A percentile compares a stretch with the other conserved stretches of the same genome.
These are phyloP conservation scores for Antennarius striatus DNA, from an alignment of 2,113 vertebrate genomes.

Conservation along the genomic window DNA sequence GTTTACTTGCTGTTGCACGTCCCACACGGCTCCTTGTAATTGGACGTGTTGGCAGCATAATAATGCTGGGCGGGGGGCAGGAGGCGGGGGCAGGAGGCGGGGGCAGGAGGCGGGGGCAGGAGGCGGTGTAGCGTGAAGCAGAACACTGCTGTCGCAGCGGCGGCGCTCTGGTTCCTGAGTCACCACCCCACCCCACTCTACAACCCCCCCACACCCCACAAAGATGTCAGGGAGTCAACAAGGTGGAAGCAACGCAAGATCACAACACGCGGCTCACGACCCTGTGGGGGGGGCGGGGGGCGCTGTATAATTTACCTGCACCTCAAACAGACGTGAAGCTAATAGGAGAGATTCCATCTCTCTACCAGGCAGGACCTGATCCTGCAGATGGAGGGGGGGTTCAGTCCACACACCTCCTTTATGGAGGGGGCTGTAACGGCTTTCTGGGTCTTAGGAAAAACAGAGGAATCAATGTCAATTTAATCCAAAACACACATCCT, in stretches of 20 bases:
- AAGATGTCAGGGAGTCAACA: conserved; percentile 69
- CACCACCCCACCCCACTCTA: conserved; percentile 29
- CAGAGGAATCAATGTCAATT: conserved; percentile 72
- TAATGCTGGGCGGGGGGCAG: conserved; percentile 61
- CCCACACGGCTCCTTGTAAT: conserved; percentile 63
- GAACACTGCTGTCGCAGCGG: conserved; percentile 44
- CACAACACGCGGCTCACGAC: conserved; percentile 57
- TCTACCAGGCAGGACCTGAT: conserved; percentile 49
- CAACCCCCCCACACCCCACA: conserved; percentile 34
- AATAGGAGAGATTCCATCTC: conserved; percentile 61
- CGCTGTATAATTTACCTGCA: conserved; percentile 70
- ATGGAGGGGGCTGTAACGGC: conserved; percentile 46
- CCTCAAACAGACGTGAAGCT: conserved; percentile 38
- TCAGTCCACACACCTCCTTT: conserved; percentile 59
- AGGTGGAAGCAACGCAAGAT: conserved; percentile 72
- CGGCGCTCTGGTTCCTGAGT: conserved; percentile 50
- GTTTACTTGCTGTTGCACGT: conserved; percentile 39
- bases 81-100: conserved; percentile 59
- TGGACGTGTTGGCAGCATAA: conserved; percentile 70
- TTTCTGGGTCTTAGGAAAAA: conserved; percentile 68
- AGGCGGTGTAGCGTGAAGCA: conserved; percentile 64
- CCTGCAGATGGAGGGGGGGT: conserved; percentile 43
- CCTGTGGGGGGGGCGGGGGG: conserved; percentile 56
- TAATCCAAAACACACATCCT: conserved; percentile 79
- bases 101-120: conserved; percentile 60